Base-by-base conservation (phyloP, 2,888 invertebrate genomes). In the Diachrysia chrysitis region DNA sequence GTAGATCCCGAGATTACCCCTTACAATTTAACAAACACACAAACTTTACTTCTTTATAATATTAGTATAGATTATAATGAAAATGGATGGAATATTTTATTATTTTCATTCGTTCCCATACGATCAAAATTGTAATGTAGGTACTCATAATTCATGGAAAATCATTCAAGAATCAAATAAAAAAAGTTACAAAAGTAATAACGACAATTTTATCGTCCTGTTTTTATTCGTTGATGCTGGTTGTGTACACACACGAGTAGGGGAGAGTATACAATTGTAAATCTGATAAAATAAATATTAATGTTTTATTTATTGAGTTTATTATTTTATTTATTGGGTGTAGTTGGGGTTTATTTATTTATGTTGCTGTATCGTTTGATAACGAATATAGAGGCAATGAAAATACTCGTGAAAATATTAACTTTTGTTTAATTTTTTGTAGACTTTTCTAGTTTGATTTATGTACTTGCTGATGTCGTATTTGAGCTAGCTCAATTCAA, bases 231-330 rank as follows among this genome's bases (percentile, higher is more conserved):
- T 42, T 42, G 14, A 14, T 42, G n/a, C n/a, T 42, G n/a, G 16
- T n/a, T 14, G n/a, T 42, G 42, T 42, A 42, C n/a, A n/a, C n/a
- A 42, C n/a, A 16, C 14, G 4, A 37, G 37, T 16, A 37, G 16
- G 37, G 16, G 35, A 2, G 37, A 37, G 4, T 14, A 37, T 16
- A 37, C 37, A 5, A 16, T 2, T 37, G 37, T n/a, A 42, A 16
- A 42, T 42, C n/a, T n/a, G 42, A 42, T 42, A 42, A 42, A 42
- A 42, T 42, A 42, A 42, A 42, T 42, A 42, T 42, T 42, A 42
- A 42, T n/a, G 16, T 16, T n/a, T 42, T 37, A 16, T 37, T 37
- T 37, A 37, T 37, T 37, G 37, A 37, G 16, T 37, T 3, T 37
- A 14, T 37, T 14, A 37, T 37, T 37, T 42, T 42, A 42, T 42